Evolutionary conservation across 2,888 invertebrate species (phyloP).

Genomic region (Drosophila koepferae): DNA sequence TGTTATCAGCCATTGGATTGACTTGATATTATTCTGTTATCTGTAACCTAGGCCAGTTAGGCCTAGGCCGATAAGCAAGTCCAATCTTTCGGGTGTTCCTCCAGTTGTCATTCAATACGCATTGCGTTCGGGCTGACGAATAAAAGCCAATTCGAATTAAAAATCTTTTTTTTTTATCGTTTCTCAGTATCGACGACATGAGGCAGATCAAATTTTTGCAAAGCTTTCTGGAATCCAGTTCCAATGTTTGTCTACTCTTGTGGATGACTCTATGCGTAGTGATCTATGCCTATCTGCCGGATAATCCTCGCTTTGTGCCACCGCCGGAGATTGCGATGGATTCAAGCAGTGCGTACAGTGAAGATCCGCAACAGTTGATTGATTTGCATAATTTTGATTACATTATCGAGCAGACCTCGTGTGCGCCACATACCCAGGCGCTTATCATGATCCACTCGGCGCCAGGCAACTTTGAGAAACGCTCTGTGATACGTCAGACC

Average conservation of each 20-base stretch:
- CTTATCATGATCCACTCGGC: slow-evolving; percentile 46
- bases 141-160: background rate
- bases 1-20: background rate
- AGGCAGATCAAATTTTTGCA: background rate
- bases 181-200: background rate
- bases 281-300: slow-evolving; percentile 16
- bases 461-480: slow-evolving; percentile 36
- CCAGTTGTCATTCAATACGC: slow-evolving; percentile 6
- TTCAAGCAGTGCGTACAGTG: slow-evolving; percentile 4
- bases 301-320: background rate
- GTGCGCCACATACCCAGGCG: slow-evolving; percentile 10
- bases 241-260: background rate
- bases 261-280: slow-evolving; percentile 20
- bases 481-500: slow-evolving; percentile 39
- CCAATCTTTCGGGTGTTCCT: background rate
- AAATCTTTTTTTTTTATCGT: background rate
- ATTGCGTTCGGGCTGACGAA: background rate
- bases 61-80: background rate
- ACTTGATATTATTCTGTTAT: slow-evolving; percentile 2
- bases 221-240: background rate
- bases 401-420: slow-evolving; percentile 23
- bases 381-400: slow-evolving; percentile 37
- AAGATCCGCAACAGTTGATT: slow-evolving; percentile 36
- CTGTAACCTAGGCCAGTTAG: background rate
- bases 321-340: background rate